A percentile compares a stretch with the other conserved stretches of the same genome.
Conservation (phyloP, 2,888 invertebrate species). For the Nomada ruficornis region DNA sequence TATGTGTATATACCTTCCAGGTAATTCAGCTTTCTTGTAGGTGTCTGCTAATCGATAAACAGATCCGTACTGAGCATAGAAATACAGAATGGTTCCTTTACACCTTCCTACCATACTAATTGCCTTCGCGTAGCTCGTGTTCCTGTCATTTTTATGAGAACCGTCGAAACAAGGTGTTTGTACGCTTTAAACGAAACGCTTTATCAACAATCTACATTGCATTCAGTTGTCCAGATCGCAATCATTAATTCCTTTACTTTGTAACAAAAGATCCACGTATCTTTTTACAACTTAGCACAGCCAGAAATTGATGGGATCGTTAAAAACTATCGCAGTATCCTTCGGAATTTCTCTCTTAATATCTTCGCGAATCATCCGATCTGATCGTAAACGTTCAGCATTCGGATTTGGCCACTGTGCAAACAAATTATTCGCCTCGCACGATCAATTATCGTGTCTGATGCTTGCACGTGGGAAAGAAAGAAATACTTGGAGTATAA, state of each 20-base stretch:
- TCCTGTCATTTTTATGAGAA: not conserved
- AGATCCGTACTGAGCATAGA: not conserved
- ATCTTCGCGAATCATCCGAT: not conserved
- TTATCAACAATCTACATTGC: not conserved
- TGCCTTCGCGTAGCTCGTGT: not conserved
- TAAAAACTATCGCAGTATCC: conserved; percentile 5
- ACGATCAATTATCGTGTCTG: conserved; percentile 7
- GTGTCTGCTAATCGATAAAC: conserved; percentile 16
- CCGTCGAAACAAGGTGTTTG: not conserved
- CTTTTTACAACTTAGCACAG: conserved; percentile 5
- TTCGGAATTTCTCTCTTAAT: not conserved
- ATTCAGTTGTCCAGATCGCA: too few relatives aligned
- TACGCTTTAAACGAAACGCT: not conserved
- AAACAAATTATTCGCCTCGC: not conserved
- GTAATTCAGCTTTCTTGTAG: conserved; percentile 24
- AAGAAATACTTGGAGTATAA: not conserved
- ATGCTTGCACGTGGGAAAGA: not conserved
- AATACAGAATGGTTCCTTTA: conserved; percentile 2
- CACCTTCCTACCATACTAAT: conserved; percentile 14
- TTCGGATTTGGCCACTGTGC: too few relatives aligned
- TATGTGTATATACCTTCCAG: not conserved
- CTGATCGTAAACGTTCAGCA: not conserved
- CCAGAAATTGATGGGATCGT: not conserved
- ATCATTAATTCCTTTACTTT: too few relatives aligned
- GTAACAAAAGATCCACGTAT: not conserved